A percentile compares a stretch with the other conserved stretches of the same genome.
Evolutionary conservation across 2,888 invertebrate species (phyloP).

Genomic region (Altica lythri): DNA sequence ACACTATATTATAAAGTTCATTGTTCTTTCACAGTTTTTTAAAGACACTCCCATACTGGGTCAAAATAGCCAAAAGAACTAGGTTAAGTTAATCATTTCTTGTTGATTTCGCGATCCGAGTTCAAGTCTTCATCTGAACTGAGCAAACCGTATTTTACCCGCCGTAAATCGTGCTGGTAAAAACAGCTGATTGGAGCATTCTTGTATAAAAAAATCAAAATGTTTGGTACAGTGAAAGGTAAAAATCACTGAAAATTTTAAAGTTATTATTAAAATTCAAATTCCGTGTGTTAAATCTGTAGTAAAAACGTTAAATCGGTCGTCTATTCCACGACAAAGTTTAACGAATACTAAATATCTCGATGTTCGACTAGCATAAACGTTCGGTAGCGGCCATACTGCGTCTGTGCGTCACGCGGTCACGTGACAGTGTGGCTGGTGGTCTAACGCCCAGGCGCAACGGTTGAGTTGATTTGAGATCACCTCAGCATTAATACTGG

Average conservation of each 20-base stretch:
- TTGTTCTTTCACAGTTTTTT: slow-evolving; percentile 20
- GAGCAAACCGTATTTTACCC: slow-evolving; percentile 2
- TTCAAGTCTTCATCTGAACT: slow-evolving; percentile 3
- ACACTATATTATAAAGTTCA: slow-evolving; percentile 24
- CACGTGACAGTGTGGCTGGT: slow-evolving; percentile 52
- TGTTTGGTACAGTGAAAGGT: neutral
- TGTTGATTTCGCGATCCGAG: neutral
- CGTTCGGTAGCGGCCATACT: slow-evolving; percentile 49
- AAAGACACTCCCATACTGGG: slow-evolving; percentile 26
- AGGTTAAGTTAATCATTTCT: neutral
- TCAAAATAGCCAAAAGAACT: slow-evolving; percentile 1
- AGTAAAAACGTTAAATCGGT: neutral
- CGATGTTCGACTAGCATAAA: slow-evolving; percentile 33
- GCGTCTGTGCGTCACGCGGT: slow-evolving; percentile 55
- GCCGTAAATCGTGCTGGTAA: neutral
- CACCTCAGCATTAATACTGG: slow-evolving; percentile 28
- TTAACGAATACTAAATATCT: slow-evolving; percentile 37
- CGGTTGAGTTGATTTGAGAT: slow-evolving; percentile 27
- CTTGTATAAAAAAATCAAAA: slow-evolving; percentile 4
- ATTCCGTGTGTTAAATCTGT: slow-evolving; percentile 10
- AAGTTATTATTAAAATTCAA: neutral
- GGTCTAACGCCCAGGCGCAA: slow-evolving; percentile 44
- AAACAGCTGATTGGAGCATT: slow-evolving; percentile 13
- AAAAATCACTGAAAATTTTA: neutral
- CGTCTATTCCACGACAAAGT: slow-evolving; percentile 30